Evolutionary conservation across 1,140 invertebrate species (phyloP).

Genomic region (Caenorhabditis remanei): DNA sequence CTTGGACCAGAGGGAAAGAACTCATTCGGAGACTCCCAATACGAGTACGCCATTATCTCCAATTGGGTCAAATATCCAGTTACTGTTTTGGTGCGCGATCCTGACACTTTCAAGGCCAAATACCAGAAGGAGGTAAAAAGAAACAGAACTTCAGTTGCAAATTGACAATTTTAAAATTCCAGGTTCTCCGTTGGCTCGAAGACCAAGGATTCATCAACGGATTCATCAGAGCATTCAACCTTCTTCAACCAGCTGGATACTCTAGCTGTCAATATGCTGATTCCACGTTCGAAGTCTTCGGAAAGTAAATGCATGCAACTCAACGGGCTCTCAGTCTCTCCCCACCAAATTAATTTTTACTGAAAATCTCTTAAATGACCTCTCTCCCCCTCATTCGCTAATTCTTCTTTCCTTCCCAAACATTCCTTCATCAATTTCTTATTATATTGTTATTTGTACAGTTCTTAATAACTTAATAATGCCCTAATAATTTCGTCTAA

Average conservation of each 20-base stretch:
- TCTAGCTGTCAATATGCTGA: conserved; percentile 76
- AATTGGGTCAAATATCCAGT: conserved; percentile 76
- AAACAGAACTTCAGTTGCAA: background rate
- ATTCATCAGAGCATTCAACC: conserved; percentile 77
- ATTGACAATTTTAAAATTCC: conserved; percentile 49
- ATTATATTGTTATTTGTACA: conserved; percentile 55
- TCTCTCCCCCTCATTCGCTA: conserved; percentile 28
- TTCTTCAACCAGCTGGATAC: conserved; percentile 76
- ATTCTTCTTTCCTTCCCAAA: conserved; percentile 12
- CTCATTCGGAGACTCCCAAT: conserved; percentile 77
- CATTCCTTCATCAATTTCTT: conserved; percentile 14
- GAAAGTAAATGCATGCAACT: conserved; percentile 61
- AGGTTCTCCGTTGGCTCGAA: conserved; percentile 77
- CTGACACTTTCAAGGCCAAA: conserved; percentile 77
- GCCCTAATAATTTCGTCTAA: conserved; percentile 13
- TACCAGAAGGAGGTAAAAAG: conserved; percentile 70
- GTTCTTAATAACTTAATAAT: conserved; percentile 39
- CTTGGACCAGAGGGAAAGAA: conserved; percentile 77
- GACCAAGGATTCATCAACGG: conserved; percentile 78
- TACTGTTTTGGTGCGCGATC: conserved; percentile 76
- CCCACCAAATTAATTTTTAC: conserved; percentile 54
- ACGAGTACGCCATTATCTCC: conserved; percentile 77
- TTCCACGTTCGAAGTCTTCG: conserved; percentile 77
- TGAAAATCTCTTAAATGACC: conserved; percentile 54
- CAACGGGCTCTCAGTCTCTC: conserved; percentile 25